Evolutionary conservation across 2,113 vertebrate genomes (phyloP), one percentile per base, ranked within the genome.

Genomic region (Platichthys flesus): DNA sequence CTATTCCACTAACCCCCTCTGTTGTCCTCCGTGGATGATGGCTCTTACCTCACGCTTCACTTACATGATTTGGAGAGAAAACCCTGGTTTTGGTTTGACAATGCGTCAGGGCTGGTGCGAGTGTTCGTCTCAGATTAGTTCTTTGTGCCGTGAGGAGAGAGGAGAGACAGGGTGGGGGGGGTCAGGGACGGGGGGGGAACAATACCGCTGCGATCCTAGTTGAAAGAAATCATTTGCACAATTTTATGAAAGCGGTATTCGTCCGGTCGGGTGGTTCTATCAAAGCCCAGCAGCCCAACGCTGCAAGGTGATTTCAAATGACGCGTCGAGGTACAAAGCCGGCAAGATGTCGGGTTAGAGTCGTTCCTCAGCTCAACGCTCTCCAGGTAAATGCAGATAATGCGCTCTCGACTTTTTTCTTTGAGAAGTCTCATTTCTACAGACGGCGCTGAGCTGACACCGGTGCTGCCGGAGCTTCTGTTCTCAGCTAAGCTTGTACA

Each of bases 81-180:
- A 85, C 61, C 55, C 16, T 4, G 21, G 68, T 69, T 86, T 84
- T 68, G 67, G 70, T 79, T 59, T 90, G 87, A 91, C 86, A 90
- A 63, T 66, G 72, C 88, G 89, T 91, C 85, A 67, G 66, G 83
- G 76, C 85, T 51, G 71, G 69, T 37, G 64, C 67, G 52, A 73
- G 85, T 87, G 89, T 90, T 91, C 55, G 60, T 89, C 85, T 76
- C 89, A 91, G 90, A 92, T 94, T 89, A 93, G 85, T 66, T 81
- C 76, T 84, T 86, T 77, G 82, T 87, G 81, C 78, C 42, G 37
- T 65, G 28, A 79, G 79, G 74, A 88, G 71, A 80, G 77, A 59
- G 67, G 79, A 57, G 77, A 84, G 69, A 71, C 18, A 63, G 58
- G 58, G 40, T 7, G 13, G 45, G 54, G 72, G 69, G 71, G 78